Evolutionary conservation across 2,797 vertebrate genomes (phyloP), one percentile per base, ranked within the genome.

Genomic region (Rousettus madagascariensis): DNA sequence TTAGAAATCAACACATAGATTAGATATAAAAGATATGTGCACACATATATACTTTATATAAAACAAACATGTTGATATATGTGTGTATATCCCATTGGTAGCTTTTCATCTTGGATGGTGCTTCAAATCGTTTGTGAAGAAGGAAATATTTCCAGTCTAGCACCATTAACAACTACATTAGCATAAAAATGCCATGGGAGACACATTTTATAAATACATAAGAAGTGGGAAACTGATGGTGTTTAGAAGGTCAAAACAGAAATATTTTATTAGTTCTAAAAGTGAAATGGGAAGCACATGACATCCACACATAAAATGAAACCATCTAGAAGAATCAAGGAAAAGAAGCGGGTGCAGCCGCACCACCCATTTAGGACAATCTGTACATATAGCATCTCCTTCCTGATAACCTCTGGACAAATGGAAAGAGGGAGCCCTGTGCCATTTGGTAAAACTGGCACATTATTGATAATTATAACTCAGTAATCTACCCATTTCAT

Each of bases 91-190:
- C 15, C 91, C 68, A 57, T 8, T 80, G 51, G 38, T 75, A 90
- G 51, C 33, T 59, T 80, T 69, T 69, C 57, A 65, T 65, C 41
- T 84, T 88, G 51, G 26, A 36, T 36, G 41, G 24, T 88, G 17
- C 43, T 69, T 49, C 77, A 90, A 97, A 95, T 68, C n/a, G 16
- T 78, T 88, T 78, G 86, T 90, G 78, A 92, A 95, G 51, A 92
- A 96, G 80, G 55, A 92, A 94, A 28, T 74, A 80, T 68, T 74
- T 87, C 94, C 92, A 83, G 90, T 95, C 91, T 97, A 72, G 69
- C 91, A 74, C 94, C 65, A 71, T 95, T 92, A 92, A 46, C 74
- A 66, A 65, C 85, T 53, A 0, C 5, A 55, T 96, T 94, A 95
- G 55, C 95, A 96, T 94, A 84, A 84, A 97, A 97, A 90, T 88